Conservation (phyloP, 2,113 vertebrate species). For the Hippocampus mohnikei region DNA sequence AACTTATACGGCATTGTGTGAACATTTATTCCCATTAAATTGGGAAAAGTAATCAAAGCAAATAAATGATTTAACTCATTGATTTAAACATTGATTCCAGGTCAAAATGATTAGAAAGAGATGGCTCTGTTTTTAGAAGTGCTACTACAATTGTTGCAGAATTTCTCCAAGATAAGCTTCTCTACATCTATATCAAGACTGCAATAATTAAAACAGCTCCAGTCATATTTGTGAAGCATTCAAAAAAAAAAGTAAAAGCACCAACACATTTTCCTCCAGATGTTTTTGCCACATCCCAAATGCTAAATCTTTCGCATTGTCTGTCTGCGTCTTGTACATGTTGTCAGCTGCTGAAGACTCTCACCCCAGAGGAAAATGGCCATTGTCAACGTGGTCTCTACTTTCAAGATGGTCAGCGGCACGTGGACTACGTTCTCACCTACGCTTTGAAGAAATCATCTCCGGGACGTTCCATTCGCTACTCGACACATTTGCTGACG, state of each 20-base stretch:
- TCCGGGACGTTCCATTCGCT: slow-evolving; percentile 51
- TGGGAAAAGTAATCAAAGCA: too few relatives aligned
- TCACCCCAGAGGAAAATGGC: slow-evolving; percentile 81
- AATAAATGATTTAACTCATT: too few relatives aligned
- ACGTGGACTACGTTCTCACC: slow-evolving; percentile 89
- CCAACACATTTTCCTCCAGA: not conserved
- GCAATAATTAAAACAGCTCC: not conserved
- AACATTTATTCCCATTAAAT: too few relatives aligned
- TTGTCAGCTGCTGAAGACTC: slow-evolving; percentile 82
- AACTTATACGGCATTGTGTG: too few relatives aligned
- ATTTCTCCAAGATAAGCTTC: too few relatives aligned
- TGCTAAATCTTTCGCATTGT: not conserved
- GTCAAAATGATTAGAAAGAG: too few relatives aligned
- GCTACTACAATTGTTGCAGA: too few relatives aligned
- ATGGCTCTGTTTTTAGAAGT: too few relatives aligned
- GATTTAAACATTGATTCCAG: too few relatives aligned
- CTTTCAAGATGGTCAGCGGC: slow-evolving; percentile 88
- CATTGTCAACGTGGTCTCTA: slow-evolving; percentile 84
- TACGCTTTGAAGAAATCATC: slow-evolving; percentile 85
- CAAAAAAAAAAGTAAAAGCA: not conserved
- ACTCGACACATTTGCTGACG: slow-evolving; percentile 59
- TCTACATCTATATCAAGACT: too few relatives aligned
- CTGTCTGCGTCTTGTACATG: slow-evolving; percentile 3
- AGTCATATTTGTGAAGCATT: not conserved
- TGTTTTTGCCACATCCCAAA: not conserved